These are phyloP conservation scores for Branchellion lobata DNA, from an alignment of 2,888 invertebrate species.

Conservation along the genomic window DNA sequence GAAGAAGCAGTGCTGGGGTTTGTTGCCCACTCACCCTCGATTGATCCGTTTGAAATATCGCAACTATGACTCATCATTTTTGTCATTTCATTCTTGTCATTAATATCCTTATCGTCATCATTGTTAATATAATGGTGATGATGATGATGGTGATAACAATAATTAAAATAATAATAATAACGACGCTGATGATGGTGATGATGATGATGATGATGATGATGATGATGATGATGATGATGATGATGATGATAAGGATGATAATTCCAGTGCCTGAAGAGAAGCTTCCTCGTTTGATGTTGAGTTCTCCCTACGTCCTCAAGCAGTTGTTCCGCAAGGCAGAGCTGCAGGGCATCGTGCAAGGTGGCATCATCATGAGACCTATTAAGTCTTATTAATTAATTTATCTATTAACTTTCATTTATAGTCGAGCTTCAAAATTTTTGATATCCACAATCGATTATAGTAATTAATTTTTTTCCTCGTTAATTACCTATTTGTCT, in stretches of 20 bases:
- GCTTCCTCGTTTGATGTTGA: slow-evolving; percentile 84
- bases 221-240: too few relatives aligned
- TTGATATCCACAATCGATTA: neutral
- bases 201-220: too few relatives aligned
- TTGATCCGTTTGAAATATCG: neutral
- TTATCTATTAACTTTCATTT: neutral
- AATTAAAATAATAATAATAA: too few relatives aligned
- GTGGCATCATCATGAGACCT: too few relatives aligned
- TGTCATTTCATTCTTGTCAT: too few relatives aligned
- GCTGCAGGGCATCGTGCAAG: slow-evolving; percentile 79
- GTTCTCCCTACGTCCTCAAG: slow-evolving; percentile 77
- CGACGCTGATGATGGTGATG: too few relatives aligned
- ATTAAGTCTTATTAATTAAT: neutral
- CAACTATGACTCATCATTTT: too few relatives aligned
- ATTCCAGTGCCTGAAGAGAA: slow-evolving; percentile 92
- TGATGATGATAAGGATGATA: too few relatives aligned
- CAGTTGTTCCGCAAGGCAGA: slow-evolving; percentile 78
- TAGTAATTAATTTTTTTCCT: neutral
- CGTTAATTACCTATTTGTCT: neutral
- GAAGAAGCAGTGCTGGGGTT: slow-evolving; percentile 76
- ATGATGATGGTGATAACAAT: too few relatives aligned
- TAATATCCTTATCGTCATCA: too few relatives aligned
- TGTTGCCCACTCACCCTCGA: slow-evolving; percentile 52
- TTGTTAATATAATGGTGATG: too few relatives aligned
- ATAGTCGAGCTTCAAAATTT: neutral